Percentiles rank a stretch among this genome's conserved stretches.
Conservation (phyloP, 2,797 vertebrate species). For the Rhincodon typus region DNA sequence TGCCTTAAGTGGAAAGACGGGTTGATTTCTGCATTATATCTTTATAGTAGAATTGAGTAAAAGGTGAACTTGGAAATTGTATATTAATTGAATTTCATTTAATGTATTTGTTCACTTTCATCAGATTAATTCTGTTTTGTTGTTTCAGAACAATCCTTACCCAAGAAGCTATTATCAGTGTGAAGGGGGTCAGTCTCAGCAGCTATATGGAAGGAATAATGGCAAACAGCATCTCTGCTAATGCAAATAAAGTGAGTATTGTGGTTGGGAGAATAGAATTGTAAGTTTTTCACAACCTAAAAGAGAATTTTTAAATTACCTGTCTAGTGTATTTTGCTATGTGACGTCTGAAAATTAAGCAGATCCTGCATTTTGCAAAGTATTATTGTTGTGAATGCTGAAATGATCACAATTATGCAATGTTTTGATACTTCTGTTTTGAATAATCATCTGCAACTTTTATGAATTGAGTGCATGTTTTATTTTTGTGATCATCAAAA, state of each 20-base stretch:
- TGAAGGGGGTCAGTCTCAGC: constrained; percentile 93
- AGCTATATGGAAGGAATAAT: constrained; percentile 92
- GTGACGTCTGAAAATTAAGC: too few species aligned
- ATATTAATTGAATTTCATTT: too few species aligned
- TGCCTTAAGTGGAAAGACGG: neutral
- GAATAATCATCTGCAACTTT: too few species aligned
- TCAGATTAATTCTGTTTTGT: neutral
- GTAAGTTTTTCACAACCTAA: neutral
- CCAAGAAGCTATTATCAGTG: constrained; percentile 94
- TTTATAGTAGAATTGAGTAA: neutral
- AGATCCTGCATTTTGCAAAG: too few species aligned
- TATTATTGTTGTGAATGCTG: too few species aligned
- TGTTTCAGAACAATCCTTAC: constrained; percentile 78
- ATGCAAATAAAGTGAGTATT: constrained; percentile 83
- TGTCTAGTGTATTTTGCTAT: too few species aligned
- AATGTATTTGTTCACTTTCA: too few species aligned
- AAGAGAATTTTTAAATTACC: neutral
- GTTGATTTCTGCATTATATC: neutral
- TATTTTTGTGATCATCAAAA: too few species aligned
- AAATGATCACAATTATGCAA: too few species aligned
- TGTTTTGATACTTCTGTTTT: too few species aligned
- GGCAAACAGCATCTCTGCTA: constrained; percentile 84
- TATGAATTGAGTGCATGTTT: too few species aligned
- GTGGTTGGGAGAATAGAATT: neutral
- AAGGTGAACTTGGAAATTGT: neutral